These are phyloP conservation scores for Papilio elwesi DNA, from an alignment of 2,888 invertebrate genomes.

Conservation along the genomic window DNA sequence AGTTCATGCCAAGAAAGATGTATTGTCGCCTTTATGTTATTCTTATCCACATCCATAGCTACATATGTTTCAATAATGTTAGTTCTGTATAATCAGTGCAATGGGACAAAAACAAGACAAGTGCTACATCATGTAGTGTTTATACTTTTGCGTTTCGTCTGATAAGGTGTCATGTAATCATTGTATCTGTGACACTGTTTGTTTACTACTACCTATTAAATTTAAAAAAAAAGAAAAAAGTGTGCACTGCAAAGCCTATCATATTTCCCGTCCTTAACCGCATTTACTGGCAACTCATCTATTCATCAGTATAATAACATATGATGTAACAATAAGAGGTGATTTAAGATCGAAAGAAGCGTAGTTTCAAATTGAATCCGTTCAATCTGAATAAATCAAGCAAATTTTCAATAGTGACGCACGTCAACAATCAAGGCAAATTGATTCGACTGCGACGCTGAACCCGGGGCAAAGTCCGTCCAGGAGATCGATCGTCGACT, in stretches of 20 bases:
- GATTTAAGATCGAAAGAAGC: background rate
- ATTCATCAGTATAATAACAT: background rate
- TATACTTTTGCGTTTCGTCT: background rate
- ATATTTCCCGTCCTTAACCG: too few relatives aligned
- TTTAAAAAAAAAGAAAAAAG: too few relatives aligned
- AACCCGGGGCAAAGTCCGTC: slow-evolving; percentile 60
- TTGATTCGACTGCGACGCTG: slow-evolving; percentile 54
- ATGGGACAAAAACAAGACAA: background rate
- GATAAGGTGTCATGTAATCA: background rate
- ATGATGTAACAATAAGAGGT: background rate
- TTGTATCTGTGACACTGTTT: too few relatives aligned
- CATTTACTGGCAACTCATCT: too few relatives aligned
- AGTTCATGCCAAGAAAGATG: slow-evolving; percentile 53
- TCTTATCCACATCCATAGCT: background rate
- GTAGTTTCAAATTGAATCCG: background rate
- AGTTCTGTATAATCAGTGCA: background rate
- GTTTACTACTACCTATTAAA: too few relatives aligned
- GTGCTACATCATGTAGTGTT: background rate
- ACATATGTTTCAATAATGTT: slow-evolving; percentile 12
- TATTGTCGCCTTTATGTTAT: slow-evolving; percentile 47
- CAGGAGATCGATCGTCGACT: slow-evolving; percentile 47
- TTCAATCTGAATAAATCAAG: slow-evolving; percentile 18
- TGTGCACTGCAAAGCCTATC: too few relatives aligned
- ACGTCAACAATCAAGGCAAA: slow-evolving; percentile 51
- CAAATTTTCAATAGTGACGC: slow-evolving; percentile 41